These are phyloP conservation scores for Ephialtes manifestator DNA, from an alignment of 2,888 invertebrate species.

Conservation along the genomic window DNA sequence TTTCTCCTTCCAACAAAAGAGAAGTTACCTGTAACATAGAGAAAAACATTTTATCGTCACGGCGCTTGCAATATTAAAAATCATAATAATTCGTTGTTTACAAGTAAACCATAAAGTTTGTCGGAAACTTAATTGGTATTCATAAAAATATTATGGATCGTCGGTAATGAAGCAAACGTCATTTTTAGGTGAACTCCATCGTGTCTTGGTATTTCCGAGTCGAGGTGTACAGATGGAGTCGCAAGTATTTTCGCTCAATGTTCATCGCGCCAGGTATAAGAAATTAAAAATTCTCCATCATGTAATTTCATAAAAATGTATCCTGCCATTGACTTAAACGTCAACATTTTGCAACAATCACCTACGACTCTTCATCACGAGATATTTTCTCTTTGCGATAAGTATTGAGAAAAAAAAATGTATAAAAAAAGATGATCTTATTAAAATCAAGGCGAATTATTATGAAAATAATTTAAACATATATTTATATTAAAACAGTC, in stretches of 20 bases:
- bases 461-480: no score
- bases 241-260: background rate
- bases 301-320: no score
- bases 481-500: no score
- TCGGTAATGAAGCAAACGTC: slow-evolving; percentile 3
- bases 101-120: background rate
- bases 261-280: background rate
- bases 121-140: background rate
- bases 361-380: no score
- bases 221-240: background rate
- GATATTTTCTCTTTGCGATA: no score
- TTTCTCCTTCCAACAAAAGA: slow-evolving; percentile 90
- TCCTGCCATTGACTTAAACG: no score
- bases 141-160: background rate
- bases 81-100: background rate
- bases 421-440: no score
- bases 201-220: background rate
- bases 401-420: no score
- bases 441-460: no score
- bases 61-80: background rate
- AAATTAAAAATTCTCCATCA: no score
- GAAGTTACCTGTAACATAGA: slow-evolving; percentile 89
- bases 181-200: background rate
- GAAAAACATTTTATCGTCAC: background rate
- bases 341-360: no score